Evolutionary conservation across 2,888 invertebrate genomes (phyloP).

Genomic region (Zeuzera pyrina): DNA sequence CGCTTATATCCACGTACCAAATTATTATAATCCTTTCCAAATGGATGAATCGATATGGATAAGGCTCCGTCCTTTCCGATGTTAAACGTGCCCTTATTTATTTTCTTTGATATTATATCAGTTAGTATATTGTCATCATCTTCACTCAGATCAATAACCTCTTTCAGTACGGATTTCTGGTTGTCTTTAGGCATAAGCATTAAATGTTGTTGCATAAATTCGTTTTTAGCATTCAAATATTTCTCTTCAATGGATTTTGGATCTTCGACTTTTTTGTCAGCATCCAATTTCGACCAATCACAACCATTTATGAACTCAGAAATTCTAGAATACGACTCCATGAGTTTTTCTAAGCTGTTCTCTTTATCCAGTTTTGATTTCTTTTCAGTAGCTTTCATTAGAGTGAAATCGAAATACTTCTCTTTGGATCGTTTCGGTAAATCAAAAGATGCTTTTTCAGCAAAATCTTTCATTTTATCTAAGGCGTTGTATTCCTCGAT

Average conservation of each 20-base stretch:
- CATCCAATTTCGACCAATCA: conserved; percentile 54
- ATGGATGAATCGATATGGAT: conserved; percentile 56
- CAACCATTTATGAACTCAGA: conserved; percentile 65
- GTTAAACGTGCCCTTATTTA: conserved; percentile 48
- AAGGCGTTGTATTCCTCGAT: conserved; percentile 60
- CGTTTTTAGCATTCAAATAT: conserved; percentile 63
- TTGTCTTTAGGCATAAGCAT: conserved; percentile 57
- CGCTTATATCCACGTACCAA: conserved; percentile 43
- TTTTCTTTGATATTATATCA: conserved; percentile 48
- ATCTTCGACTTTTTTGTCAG: conserved; percentile 42
- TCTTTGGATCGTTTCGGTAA: conserved; percentile 49
- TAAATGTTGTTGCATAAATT: conserved; percentile 61
- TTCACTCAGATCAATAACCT: conserved; percentile 56
- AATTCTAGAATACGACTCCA: conserved; percentile 62
- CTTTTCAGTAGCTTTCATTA: conserved; percentile 37
- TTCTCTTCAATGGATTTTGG: conserved; percentile 52
- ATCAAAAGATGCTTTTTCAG: conserved; percentile 63
- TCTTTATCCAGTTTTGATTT: conserved; percentile 39
- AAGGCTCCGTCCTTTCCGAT: conserved; percentile 60
- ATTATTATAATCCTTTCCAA: conserved; percentile 33
- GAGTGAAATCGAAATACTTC: conserved; percentile 40
- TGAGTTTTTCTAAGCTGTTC: conserved; percentile 52
- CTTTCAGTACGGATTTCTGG: conserved; percentile 43
- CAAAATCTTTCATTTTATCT: conserved; percentile 68
- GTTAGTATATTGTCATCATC: conserved; percentile 44